These are phyloP conservation scores for Acanthopleura granulata DNA, from an alignment of 2,888 invertebrate species.

Conservation along the genomic window DNA sequence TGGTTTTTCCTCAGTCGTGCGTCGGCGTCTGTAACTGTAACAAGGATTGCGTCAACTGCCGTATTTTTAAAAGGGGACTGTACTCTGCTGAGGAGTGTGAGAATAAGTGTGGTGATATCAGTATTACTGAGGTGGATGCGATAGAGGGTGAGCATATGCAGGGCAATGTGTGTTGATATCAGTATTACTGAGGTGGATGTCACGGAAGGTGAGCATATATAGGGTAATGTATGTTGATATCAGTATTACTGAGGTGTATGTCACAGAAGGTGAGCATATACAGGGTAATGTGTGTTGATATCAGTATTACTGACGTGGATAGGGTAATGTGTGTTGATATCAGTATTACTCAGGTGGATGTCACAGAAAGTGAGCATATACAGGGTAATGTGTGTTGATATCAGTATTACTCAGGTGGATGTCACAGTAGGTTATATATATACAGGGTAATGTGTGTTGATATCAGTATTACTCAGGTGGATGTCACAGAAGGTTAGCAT, in stretches of 20 bases:
- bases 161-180: constrained; percentile 68
- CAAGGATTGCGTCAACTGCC: constrained; percentile 93
- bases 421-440: not conserved
- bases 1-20: constrained; percentile 78
- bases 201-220: not conserved
- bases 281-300: constrained; percentile 72
- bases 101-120: constrained; percentile 73
- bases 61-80: constrained; percentile 84
- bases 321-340: too few species aligned
- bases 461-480: too few species aligned
- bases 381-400: constrained; percentile 72
- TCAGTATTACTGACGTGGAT: constrained; percentile 18
- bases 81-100: constrained; percentile 74
- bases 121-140: constrained; percentile 11
- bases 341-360: too few species aligned
- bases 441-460: too few species aligned
- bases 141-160: not conserved
- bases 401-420: constrained; percentile 18
- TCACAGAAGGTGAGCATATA: too few species aligned
- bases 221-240: too few species aligned
- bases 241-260: too few species aligned
- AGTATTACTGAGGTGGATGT: constrained; percentile 12
- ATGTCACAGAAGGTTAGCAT: too few species aligned
- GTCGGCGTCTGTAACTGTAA: constrained; percentile 91
- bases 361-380: too few species aligned